Evolutionary conservation across 1,140 invertebrate species (phyloP), one percentile per base, ranked within the genome.

Genomic region (Lethocerus indicus): DNA sequence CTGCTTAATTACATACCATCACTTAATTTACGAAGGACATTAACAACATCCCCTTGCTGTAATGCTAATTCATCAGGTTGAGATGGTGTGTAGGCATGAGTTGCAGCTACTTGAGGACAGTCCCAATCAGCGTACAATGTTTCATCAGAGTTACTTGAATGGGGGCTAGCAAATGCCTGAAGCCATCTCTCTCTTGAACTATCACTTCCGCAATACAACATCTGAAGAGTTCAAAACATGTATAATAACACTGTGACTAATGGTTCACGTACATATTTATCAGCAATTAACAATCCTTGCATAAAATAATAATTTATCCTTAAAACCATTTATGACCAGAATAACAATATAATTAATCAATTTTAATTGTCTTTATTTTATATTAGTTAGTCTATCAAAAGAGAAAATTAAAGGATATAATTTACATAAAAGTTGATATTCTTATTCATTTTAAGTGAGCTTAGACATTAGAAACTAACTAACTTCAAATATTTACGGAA

Each of bases 41-140:
- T 93, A 45, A 96, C 77, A n/a, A 93, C 76, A 67, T 95, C 91
- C 0, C 86, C 86, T 64, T 70, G 73, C 55, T 86, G 77, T 28
- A 96, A 67, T 18, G 73, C 70, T 20, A 95, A 67, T 65, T 93
- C 90, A 68, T 95, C 91, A 9, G 88, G 86, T 68, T 96, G 87
- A 49, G 71, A 69, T 29, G 84, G 76, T 24, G 69, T 63, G 62
- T 93, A 95, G 32, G 73, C 71, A 66, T 87, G 83, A 23, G 84
- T 69, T 46, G 81, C 86, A 55, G 80, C 77, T 0, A 92, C 88
- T 67, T 88, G 85, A 13, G 86, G 85, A 62, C 83, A 87, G 63
- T 88, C 90, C 90, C 90, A 95, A 58, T 81, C 80, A 60, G 90
- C 89, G 67, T 96, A 96, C 29, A 95, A 74, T 20, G 79, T 85